phyloP scores from a whole-genome alignment of 2,113 vertebrate genomes.

The Cisticola juncidis region DNA sequence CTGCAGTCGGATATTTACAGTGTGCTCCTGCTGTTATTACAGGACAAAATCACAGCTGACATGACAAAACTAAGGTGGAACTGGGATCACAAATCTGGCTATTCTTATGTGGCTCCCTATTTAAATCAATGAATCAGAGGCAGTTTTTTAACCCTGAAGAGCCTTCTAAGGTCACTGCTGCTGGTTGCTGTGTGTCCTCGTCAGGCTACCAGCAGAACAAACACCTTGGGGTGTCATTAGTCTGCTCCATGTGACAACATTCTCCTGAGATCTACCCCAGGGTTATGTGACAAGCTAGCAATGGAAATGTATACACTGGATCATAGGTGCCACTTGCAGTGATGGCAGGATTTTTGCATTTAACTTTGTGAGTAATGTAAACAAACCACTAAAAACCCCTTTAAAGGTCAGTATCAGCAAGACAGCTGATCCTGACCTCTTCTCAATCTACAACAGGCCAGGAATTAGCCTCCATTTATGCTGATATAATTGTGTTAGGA shows the following conservation, averaged over 20 bases:
- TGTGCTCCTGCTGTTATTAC: background rate
- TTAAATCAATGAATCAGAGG: background rate
- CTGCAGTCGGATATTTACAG: background rate
- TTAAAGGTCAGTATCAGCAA: fast-evolving
- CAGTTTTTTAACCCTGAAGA: background rate
- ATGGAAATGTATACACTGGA: fast-evolving
- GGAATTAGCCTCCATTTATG: background rate
- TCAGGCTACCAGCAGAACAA: background rate
- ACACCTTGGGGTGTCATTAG: background rate
- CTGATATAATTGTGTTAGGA: background rate
- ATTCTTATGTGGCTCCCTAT: background rate
- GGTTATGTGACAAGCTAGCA: fast-evolving
- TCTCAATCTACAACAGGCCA: background rate
- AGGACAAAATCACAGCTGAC: background rate
- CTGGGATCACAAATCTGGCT: background rate
- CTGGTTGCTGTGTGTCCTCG: background rate
- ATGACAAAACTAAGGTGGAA: background rate
- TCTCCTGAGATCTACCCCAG: background rate
- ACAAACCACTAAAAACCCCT: background rate
- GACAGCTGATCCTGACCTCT: background rate
- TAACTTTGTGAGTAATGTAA: background rate
- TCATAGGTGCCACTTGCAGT: background rate
- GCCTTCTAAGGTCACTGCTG: background rate
- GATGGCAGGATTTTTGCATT: background rate
- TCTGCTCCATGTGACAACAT: fast-evolving